Conservation (phyloP, 2,888 invertebrate species). For the Rhingia campestris region DNA sequence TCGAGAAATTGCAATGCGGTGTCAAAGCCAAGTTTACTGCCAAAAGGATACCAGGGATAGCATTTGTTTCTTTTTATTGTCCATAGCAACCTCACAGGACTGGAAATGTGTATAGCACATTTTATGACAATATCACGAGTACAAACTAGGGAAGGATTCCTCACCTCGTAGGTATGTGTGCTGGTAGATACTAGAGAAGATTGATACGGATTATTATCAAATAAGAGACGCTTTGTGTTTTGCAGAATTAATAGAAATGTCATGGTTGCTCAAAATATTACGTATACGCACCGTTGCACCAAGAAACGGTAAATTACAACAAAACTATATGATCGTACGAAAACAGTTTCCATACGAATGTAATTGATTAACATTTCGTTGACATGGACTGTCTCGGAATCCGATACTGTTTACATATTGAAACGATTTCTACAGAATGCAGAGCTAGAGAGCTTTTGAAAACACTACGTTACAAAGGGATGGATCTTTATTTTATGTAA, state of each 20-base stretch:
- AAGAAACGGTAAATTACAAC: slow-evolving; percentile 3
- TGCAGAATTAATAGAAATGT: slow-evolving; percentile 29
- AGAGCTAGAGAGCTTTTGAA: too few species aligned
- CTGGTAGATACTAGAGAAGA: not conserved
- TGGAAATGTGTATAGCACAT: slow-evolving; percentile 38
- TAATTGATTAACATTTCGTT: slow-evolving; percentile 31
- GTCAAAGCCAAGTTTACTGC: slow-evolving; percentile 53
- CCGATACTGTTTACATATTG: not conserved
- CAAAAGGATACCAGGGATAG: slow-evolving; percentile 26
- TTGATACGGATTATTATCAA: slow-evolving; percentile 43
- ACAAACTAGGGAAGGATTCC: not conserved
- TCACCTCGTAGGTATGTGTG: not conserved
- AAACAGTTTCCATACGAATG: slow-evolving; percentile 10
- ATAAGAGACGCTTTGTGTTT: slow-evolving; percentile 43
- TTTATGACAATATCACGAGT: slow-evolving; percentile 6
- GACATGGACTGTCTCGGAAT: not conserved
- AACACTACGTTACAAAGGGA: too few species aligned
- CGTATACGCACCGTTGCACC: slow-evolving; percentile 22
- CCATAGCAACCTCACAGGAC: slow-evolving; percentile 24
- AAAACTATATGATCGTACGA: slow-evolving; percentile 21
- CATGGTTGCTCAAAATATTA: slow-evolving; percentile 16
- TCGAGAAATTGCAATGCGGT: slow-evolving; percentile 44
- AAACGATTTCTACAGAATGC: too few species aligned
- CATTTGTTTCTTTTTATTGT: not conserved
- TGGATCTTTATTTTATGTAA: too few species aligned